Evolutionary conservation across 2,888 invertebrate genomes (phyloP), one percentile per base, ranked within the genome.

Genomic region (Abrostola triplasia): DNA sequence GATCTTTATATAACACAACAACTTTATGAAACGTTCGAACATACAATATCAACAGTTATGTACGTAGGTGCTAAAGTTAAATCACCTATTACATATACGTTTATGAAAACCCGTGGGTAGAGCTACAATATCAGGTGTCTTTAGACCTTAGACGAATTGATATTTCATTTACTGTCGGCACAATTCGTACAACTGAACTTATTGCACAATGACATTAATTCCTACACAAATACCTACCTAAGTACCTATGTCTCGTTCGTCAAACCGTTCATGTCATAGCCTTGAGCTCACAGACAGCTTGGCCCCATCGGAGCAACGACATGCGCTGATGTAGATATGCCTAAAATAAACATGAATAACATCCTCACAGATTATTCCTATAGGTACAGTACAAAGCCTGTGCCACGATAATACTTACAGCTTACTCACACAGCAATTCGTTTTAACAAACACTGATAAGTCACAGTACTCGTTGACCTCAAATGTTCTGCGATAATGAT

Each of bases 201-300:
- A 50, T 71, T 62, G 42, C 54, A 53, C 36, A 41, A 48, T 56
- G n/a, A 13, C 8, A 0, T 12, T 40, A 58, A 9, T 35, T 38
- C 7, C 11, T 47, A 47, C 11, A 12, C 11, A 5, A 11, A 36
- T 2, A 36, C 35, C 10, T 48, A 61, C 48, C 35, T n/a, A 44
- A 61, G 50, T 38, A 52, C n/a, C n/a, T 53, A 53, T 37, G 51
- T 56, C 53, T 67, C 69, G 54, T 73, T 77, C 70, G 72, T 79
- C 71, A 64, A 73, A 69, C 55, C 52, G 47, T 70, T 60, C 49
- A 70, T 59, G 67, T 52, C 44, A 47, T 81, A 84, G 76, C 88
- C 89, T 90, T 90, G 88, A 78, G 77, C n/a, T 71, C 65, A 75
- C 81, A 90, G 90, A 90, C 90, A 69, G 90, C 88, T 82, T 85